Evolutionary conservation across 1,140 invertebrate genomes (phyloP), one percentile per base, ranked within the genome.

Genomic region (Metaphire vulgaris): DNA sequence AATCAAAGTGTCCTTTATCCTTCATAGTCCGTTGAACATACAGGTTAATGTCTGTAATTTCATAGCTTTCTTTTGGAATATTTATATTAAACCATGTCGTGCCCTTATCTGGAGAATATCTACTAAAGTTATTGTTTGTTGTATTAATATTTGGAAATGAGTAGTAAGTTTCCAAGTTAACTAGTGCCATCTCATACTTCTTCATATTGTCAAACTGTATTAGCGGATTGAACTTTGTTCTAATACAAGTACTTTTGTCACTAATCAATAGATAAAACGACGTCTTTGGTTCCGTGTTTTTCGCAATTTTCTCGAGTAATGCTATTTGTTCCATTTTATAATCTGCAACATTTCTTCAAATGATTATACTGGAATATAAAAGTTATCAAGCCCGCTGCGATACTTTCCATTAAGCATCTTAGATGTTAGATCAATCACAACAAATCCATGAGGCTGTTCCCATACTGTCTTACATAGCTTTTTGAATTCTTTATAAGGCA

Each of bases 391-490:
- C 41, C 41, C 41, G 21, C 41, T 12, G 6, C 41, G 6, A 56
- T 56, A 56, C 41, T 56, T 56, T 56, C 41, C 41, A 12, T 56
- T 56, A n/a, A 2, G 14, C 14, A 26, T 56, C n/a, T 56, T 30
- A 16, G n/a, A 56, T 26, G 72, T 74, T 74, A n/a, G 16, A 65
- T 74, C 72, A 16, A 74, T 74, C 26, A 34, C 33, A 41, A 74
- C 15, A 56, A 74, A 74, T 56, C 72, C 72, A 31, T 74, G 33
- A 34, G 29, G 29, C 28, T 56, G 29, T 33, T 56, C 31, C 34
- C 72, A 74, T n/a, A 65, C 72, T 26, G 29, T 74, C 21, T 74
- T 74, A 56, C 72, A 74, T 28, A 74, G 56, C 26, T 74, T 74
- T 30, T 34, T 74, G 64, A 74, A 74, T 31, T 74, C 72, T 41